Evolutionary conservation across 2,797 vertebrate genomes (phyloP), one percentile per base, ranked within the genome.

Genomic region (Acanthis flammea): DNA sequence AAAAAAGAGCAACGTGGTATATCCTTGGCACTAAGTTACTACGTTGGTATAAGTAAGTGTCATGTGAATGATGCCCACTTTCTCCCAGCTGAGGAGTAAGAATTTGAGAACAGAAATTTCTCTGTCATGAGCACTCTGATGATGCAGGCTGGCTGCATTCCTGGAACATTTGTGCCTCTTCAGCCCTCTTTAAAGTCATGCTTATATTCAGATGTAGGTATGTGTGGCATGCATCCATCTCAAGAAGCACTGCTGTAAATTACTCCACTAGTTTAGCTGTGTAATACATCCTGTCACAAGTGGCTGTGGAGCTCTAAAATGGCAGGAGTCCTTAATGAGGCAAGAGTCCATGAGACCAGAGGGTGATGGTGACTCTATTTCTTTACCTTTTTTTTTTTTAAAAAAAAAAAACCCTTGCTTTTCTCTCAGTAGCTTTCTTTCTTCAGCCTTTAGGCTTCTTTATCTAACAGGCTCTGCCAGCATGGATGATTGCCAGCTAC

Each of bases 211-310:
- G 42, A 54, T 66, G 28, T 41, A 88, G 70, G 93, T 90, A 96
- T 95, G 95, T 14, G 6, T 68, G 95, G 90, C 79, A 96, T 80
- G 90, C 47, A 86, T 28, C 72, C 54, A 41, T 51, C 61, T 63
- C 1, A 1, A 83, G 72, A 80, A 67, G 45, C 33, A 44, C 13
- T 53, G 47, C 50, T 86, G 50, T 72, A 48, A 95, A 92, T 86
- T 72, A 68, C 65, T 86, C 10, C 39, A 80, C 42, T 68, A 15
- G 23, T 80, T 88, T 42, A 83, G 45, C 72, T 83, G 54, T 53
- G 23, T 71, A 89, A 80, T 71, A 37, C 28, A 86, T 89, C 77
- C 88, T 87, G 84, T 66, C 51, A 65, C 31, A 68, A 77, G n/a
- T 15, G 39, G 30, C 33, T 77, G 7, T 50, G 30, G 15, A 90